Percentiles rank a stretch among this genome's conserved stretches.
These are phyloP conservation scores for Apteryx owenii DNA, from an alignment of 2,113 vertebrate species.

Conservation along the genomic window DNA sequence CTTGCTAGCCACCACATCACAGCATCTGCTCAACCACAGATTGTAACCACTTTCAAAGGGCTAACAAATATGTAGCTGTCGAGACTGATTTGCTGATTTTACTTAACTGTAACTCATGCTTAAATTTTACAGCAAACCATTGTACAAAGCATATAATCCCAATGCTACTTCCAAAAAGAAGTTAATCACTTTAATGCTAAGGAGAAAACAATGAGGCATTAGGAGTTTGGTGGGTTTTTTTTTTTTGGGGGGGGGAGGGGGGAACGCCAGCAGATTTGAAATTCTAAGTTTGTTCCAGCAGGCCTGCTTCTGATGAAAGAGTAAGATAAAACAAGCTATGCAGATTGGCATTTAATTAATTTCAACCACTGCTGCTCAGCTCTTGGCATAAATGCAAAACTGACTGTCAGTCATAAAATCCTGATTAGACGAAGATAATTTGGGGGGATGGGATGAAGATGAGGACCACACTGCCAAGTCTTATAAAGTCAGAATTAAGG, in stretches of 20 bases:
- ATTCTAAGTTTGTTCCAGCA: background rate
- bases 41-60: background rate
- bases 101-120: background rate
- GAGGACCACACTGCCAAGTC: background rate
- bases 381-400: background rate
- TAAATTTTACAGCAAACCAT: background rate
- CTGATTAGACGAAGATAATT: background rate
- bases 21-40: background rate
- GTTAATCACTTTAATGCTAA: slow-evolving; percentile 15
- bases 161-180: background rate
- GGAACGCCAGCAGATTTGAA: background rate
- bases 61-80: background rate
- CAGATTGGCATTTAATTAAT: background rate
- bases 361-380: background rate
- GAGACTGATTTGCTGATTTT: background rate
- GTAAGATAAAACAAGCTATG: background rate
- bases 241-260: background rate
- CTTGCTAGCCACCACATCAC: background rate
- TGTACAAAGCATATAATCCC: background rate
- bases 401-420: background rate
- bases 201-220: slow-evolving; percentile 37
- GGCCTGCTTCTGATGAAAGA: background rate
- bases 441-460: background rate
- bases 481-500: background rate
- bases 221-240: background rate